Evolutionary conservation across 2,797 vertebrate species (phyloP).

Genomic region (Lepidocolaptes lacrymiger): DNA sequence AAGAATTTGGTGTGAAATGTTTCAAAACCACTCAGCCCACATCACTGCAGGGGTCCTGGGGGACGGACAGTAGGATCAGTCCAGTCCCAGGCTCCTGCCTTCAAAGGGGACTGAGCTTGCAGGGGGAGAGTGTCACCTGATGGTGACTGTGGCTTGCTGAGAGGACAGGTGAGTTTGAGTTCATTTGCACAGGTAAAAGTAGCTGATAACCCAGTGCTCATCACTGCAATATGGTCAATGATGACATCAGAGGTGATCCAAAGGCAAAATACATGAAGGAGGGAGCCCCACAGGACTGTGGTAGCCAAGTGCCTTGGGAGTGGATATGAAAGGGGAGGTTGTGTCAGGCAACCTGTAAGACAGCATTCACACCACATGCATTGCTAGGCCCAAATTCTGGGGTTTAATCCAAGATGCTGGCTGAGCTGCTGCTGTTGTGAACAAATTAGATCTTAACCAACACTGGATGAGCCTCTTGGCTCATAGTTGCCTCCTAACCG

Average conservation of each 20-base stretch:
- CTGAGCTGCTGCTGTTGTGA: not conserved
- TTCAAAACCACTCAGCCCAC: not conserved
- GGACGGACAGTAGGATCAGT: not conserved
- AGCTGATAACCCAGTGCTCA: not conserved
- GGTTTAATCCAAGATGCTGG: constrained; percentile 4
- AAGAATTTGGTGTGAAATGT: not conserved
- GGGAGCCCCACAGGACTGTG: not conserved
- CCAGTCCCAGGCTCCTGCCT: not conserved
- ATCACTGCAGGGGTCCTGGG: not conserved
- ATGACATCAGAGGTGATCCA: not conserved
- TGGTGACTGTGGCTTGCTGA: not conserved
- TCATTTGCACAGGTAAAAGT: not conserved
- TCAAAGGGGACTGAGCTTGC: not conserved
- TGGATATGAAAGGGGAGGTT: not conserved
- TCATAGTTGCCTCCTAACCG: not conserved
- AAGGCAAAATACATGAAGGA: not conserved
- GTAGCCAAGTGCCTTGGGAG: rapidly evolving
- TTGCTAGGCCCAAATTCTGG: not conserved
- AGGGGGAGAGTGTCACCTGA: not conserved
- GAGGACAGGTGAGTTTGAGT: not conserved
- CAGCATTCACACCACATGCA: not conserved
- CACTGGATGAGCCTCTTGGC: not conserved
- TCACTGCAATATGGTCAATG: not conserved
- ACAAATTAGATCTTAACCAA: not conserved
- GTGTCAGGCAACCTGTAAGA: not conserved